Conservation (phyloP, 2,113 vertebrate genomes). For the Misgurnus anguillicaudatus region DNA sequence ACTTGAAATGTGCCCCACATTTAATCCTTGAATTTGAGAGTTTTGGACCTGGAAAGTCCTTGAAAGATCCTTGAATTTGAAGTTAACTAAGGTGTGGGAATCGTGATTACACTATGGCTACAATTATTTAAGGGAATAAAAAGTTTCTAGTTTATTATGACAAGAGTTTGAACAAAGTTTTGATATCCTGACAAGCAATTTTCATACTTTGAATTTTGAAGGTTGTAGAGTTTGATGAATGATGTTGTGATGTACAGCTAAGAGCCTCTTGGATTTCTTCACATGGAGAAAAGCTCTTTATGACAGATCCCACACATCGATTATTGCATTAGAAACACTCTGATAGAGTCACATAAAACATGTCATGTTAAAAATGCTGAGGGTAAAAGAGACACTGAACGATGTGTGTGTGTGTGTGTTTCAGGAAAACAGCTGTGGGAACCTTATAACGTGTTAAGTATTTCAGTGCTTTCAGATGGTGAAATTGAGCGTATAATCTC, state of each 20-base stretch:
- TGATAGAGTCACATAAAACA: conserved; percentile 59
- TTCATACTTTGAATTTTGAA: background rate
- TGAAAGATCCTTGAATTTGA: too few relatives aligned
- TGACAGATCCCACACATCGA: conserved; percentile 33
- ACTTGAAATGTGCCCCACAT: too few relatives aligned
- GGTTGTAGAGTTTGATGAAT: background rate
- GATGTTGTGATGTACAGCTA: conserved; percentile 14
- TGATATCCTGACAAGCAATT: too few relatives aligned
- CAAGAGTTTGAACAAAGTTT: too few relatives aligned
- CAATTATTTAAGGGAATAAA: too few relatives aligned
- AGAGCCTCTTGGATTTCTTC: background rate
- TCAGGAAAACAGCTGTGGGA: conserved; percentile 57
- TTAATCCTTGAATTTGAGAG: too few relatives aligned
- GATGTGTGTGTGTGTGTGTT: conserved; percentile 30
- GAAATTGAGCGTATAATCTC: conserved; percentile 60
- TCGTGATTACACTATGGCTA: too few relatives aligned
- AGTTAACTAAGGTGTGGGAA: too few relatives aligned
- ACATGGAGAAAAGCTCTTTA: conserved; percentile 48
- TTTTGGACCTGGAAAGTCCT: too few relatives aligned
- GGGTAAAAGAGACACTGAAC: conserved; percentile 44
- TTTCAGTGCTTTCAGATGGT: conserved; percentile 58
- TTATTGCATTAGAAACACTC: conserved; percentile 50
- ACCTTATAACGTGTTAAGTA: conserved; percentile 59
- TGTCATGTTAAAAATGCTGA: conserved; percentile 42
- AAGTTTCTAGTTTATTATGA: too few relatives aligned